Evolutionary conservation across 2,888 invertebrate species (phyloP).

Genomic region (Kuschelorhynchus macadamiae): DNA sequence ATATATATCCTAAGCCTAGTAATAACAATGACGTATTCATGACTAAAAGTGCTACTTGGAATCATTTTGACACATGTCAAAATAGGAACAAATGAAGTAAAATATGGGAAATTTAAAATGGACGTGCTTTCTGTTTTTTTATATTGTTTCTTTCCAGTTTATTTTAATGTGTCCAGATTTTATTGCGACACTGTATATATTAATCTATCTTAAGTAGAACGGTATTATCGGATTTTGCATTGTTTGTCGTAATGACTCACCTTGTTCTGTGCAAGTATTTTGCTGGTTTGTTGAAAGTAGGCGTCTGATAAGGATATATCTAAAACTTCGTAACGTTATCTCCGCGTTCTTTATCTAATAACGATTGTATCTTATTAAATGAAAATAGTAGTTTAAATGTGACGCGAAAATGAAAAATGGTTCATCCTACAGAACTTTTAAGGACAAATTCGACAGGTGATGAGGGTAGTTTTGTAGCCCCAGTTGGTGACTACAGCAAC

Average conservation of each 20-base stretch:
- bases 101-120: too few relatives aligned
- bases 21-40: too few relatives aligned
- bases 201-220: too few relatives aligned
- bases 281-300: slow-evolving; percentile 29
- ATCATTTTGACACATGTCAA: too few relatives aligned
- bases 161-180: too few relatives aligned
- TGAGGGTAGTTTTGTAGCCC: slow-evolving; percentile 60
- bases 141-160: too few relatives aligned
- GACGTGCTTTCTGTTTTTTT: too few relatives aligned
- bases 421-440: slow-evolving; percentile 63
- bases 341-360: slow-evolving; percentile 16
- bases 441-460: slow-evolving; percentile 59
- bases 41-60: too few relatives aligned
- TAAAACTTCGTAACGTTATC: slow-evolving; percentile 27
- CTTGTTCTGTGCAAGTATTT: not conserved
- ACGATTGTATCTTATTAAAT: slow-evolving; percentile 5
- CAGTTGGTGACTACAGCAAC: slow-evolving; percentile 56
- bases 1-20: too few relatives aligned
- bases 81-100: too few relatives aligned
- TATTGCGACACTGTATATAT: too few relatives aligned
- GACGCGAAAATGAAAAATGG: slow-evolving; percentile 56
- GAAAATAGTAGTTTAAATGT: slow-evolving; percentile 28
- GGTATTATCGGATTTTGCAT: not conserved
- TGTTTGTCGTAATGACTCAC: slow-evolving; percentile 16
- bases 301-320: slow-evolving; percentile 36